Percentiles rank a stretch among this genome's conserved stretches.
Conservation (phyloP, 1,140 invertebrate species). For the Euura saliciscinereae region DNA sequence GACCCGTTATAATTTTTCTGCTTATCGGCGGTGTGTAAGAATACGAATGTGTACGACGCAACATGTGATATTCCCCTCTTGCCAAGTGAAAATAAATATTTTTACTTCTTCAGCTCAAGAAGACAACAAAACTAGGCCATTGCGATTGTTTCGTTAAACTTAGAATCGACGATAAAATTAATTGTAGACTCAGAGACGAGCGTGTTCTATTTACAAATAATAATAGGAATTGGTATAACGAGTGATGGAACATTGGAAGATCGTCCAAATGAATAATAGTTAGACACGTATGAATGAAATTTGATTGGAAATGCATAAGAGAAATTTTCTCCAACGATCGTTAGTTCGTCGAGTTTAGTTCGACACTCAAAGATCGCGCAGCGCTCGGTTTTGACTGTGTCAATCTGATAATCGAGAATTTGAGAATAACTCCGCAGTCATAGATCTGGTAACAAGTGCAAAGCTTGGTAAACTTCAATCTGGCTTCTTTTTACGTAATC, state of each 20-base stretch:
- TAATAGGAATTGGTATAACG: background rate
- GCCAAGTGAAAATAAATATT: background rate
- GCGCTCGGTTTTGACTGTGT: background rate
- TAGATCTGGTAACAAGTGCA: background rate
- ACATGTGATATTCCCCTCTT: background rate
- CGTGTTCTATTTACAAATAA: slow-evolving; percentile 2
- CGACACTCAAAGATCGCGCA: too few species aligned
- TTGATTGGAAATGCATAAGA: background rate
- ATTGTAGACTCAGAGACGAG: background rate
- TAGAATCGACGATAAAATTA: background rate
- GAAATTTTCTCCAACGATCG: background rate
- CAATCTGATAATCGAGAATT: background rate
- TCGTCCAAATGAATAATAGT: too few species aligned
- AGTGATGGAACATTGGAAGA: too few species aligned
- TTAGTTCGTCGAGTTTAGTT: background rate
- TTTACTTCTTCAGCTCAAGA: background rate
- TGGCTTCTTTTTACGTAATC: background rate
- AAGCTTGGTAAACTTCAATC: background rate
- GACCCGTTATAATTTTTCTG: background rate
- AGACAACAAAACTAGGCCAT: background rate
- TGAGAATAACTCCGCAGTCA: background rate
- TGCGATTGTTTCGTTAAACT: background rate
- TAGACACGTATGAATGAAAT: background rate
- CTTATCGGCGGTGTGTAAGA: background rate
- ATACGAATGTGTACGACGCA: background rate